Evolutionary conservation across 2,113 vertebrate species (phyloP).

Genomic region (Nasalis larvatus): DNA sequence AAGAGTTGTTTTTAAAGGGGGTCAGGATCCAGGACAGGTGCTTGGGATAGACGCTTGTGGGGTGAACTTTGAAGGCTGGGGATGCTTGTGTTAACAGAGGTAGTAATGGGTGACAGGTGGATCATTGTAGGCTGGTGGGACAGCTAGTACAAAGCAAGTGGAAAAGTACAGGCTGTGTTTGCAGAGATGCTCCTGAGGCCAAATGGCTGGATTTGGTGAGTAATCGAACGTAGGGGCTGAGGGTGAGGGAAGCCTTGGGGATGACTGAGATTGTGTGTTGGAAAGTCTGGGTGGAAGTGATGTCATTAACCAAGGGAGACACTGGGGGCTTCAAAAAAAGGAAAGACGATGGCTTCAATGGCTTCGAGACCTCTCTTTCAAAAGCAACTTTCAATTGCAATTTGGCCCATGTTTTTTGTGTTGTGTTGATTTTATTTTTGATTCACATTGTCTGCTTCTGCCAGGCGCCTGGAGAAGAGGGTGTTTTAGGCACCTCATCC

Average conservation of each 20-base stretch:
- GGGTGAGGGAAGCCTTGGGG: not conserved
- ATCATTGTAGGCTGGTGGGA: not conserved
- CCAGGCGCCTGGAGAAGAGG: conserved; percentile 21
- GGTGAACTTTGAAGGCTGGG: not conserved
- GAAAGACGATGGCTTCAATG: conserved; percentile 13
- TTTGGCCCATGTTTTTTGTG: not conserved
- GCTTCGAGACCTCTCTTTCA: conserved; percentile 32
- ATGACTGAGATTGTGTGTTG: not conserved
- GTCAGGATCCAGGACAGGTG: not conserved
- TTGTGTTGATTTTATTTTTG: conserved; percentile 55
- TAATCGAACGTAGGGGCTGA: not conserved
- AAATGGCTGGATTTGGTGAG: not conserved
- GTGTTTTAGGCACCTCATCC: conserved; percentile 39
- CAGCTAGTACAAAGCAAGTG: not conserved
- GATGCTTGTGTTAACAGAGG: not conserved
- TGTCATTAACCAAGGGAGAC: not conserved
- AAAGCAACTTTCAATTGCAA: conserved; percentile 46
- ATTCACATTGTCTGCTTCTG: conserved; percentile 41
- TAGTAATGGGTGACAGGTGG: not conserved
- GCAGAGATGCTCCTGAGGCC: not conserved
- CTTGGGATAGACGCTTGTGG: not conserved
- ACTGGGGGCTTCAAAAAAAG: not conserved
- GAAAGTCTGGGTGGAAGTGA: conserved; percentile 38
- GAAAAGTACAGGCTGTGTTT: not conserved
- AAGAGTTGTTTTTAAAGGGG: not conserved